Base-by-base conservation (phyloP, 1,140 invertebrate species). In the Drosophila grimshawi region DNA sequence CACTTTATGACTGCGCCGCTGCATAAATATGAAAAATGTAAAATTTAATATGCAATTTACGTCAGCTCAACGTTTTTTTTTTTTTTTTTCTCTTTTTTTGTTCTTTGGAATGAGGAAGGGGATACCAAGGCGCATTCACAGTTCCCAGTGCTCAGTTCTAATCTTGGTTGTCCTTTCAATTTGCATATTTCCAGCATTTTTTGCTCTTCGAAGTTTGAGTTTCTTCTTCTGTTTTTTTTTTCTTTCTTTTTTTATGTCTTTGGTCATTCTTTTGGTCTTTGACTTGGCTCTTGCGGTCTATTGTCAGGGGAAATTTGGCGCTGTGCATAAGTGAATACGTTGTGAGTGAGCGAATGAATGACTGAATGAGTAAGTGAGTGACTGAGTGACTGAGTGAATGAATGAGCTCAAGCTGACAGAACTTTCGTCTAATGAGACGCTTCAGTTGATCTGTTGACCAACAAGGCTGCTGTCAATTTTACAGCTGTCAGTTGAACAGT, bases 11-110 rank as follows among this genome's bases (percentile, higher is more conserved):
- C 65, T 88, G 82, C 49, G 73, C 62, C 68, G 76, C 82, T 86
- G 83, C 83, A 86, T 86, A 86, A 86, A 86, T 86, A 86, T 86
- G 83, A 86, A 86, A 86, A 88, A 86, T 86, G 80, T 88, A 82
- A 86, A 86, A 86, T 86, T 86, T 86, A 86, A 86, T 86, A 88
- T 88, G 83, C 83, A 88, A 86, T 86, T 86, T 86, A 83, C 77
- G 83, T 88, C 83, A 80, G 72, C 74, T 66, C 43, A 79, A 74
- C 73, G 53, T 80, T 80, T 62, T 49, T 11, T 33, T 45, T 39
- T 3, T 55, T n/a, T 63, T 2, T 61, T 52, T 43, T 56, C 29
- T 61, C 32, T 63, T 53, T 3, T 39, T 33, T 43, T n/a, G 30
- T 2, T n/a, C 27, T 3, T 41, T 6, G 2, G 35, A 10, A 2